Conservation (phyloP, 2,113 vertebrate genomes). For the Triplophysa siluroides region DNA sequence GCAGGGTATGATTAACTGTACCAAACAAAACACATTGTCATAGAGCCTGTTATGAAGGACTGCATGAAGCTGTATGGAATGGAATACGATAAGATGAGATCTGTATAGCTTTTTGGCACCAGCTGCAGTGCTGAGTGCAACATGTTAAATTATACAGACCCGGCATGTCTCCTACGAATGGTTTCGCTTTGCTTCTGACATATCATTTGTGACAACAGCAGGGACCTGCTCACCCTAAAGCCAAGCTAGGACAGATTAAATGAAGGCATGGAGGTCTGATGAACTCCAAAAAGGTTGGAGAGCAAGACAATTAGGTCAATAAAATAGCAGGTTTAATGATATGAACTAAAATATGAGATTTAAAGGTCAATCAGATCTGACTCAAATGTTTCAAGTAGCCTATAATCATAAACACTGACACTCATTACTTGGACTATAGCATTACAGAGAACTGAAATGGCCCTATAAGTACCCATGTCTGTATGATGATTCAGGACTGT, state of each 20-base stretch:
- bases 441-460: background rate
- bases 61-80: conserved; percentile 18
- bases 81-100: conserved; percentile 23
- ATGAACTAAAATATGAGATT: conserved; percentile 5
- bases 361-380: conserved; percentile 10
- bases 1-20: conserved; percentile 15
- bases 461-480: background rate
- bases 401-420: conserved; percentile 15
- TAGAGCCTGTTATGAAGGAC: conserved; percentile 15
- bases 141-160: conserved; percentile 51
- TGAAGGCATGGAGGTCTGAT: background rate
- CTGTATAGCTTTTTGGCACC: conserved; percentile 36
- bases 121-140: conserved; percentile 41
- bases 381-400: conserved; percentile 23
- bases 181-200: conserved; percentile 36
- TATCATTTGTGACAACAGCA: conserved; percentile 49
- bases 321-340: conserved; percentile 16
- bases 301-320: background rate
- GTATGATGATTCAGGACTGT: background rate
- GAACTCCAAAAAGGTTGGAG: background rate
- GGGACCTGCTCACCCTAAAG: conserved; percentile 32
- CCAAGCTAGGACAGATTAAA: conserved; percentile 11
- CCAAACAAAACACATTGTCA: conserved; percentile 36
- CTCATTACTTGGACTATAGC: background rate
- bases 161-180: conserved; percentile 5